A percentile compares a stretch with the other conserved stretches of the same genome.
Evolutionary conservation across 2,113 vertebrate species (phyloP).

Genomic region (Gadus macrocephalus): DNA sequence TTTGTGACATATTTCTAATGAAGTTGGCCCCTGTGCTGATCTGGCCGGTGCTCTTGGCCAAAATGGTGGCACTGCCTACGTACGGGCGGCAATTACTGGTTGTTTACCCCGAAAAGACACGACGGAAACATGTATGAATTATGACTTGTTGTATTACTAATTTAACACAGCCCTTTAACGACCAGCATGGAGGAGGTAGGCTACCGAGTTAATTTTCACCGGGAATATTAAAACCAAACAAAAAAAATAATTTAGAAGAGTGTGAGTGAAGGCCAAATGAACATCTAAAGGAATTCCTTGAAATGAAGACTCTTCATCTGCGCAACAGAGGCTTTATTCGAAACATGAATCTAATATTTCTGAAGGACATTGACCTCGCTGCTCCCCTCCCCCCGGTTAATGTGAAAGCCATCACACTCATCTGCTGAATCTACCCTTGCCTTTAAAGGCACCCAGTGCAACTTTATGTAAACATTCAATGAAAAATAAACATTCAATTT

Average conservation of each 20-base stretch:
- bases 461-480: too few species aligned
- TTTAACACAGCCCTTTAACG: too few species aligned
- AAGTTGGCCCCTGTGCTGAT: not conserved
- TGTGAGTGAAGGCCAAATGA: not conserved
- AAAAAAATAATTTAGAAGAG: not conserved
- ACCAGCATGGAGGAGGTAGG: too few species aligned
- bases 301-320: not conserved
- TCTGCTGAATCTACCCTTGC: not conserved
- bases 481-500: too few species aligned
- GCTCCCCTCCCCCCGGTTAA: not conserved
- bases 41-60: not conserved
- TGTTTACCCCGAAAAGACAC: conserved; percentile 6
- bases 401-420: not conserved
- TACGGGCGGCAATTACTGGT: conserved; percentile 12
- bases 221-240: not conserved
- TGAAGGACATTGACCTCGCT: conserved; percentile 30
- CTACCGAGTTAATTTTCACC: not conserved
- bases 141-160: too few species aligned
- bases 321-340: conserved; percentile 4
- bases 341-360: conserved; percentile 36
- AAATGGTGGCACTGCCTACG: not conserved
- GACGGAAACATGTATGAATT: not conserved
- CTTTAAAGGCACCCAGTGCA: too few species aligned
- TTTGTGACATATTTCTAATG: not conserved
- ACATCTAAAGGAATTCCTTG: not conserved